Evolutionary conservation across 1,140 invertebrate species (phyloP), one percentile per base, ranked within the genome.

Genomic region (Ips typographus): DNA sequence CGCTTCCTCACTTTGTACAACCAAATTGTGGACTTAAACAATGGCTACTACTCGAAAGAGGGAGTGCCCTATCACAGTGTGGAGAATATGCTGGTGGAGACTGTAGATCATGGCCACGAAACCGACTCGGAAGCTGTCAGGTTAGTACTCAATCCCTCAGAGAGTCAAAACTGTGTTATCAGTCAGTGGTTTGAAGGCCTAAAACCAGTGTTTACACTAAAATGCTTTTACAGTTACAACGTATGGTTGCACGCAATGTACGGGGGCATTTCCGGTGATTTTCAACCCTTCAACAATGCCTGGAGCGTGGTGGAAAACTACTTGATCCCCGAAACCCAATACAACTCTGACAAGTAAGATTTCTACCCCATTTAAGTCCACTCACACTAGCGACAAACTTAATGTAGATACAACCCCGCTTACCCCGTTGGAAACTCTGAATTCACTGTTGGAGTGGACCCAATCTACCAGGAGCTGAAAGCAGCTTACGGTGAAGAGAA

Each of bases 91-190:
- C 49, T 71, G 6, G 63, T 71, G 6, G 69, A 71, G 40, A 65
- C 63, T 42, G 63, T 65, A 1, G 69, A 71, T 44, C 51, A 71
- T 61, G 69, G 69, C 1, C 69, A 71, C 47, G 63, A 71, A 58
- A 66, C 69, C 41, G 64, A 65, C 36, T 71, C 69, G 37, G 69
- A 71, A 71, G 69, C 69, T n/a, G 38, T 68, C 5, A 72, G 64
- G 64, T 66, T 47, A 5, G 44, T 47, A 4, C 4, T 22, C 22
- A 22, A 22, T 22, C 22, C 22, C 47, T 49, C 47, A 2, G 22
- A 49, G 2, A 49, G 0, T 22, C 22, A 22, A 22, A 22, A 22
- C 22, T 22, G 22, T 22, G 22, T 22, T 22, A 22, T 22, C 22
- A 22, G 22, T 22, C 22, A 49, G 22, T 22, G 22, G 22, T 22